phyloP scores from a whole-genome alignment of 2,113 vertebrate species.

The Catharus minimus region DNA sequence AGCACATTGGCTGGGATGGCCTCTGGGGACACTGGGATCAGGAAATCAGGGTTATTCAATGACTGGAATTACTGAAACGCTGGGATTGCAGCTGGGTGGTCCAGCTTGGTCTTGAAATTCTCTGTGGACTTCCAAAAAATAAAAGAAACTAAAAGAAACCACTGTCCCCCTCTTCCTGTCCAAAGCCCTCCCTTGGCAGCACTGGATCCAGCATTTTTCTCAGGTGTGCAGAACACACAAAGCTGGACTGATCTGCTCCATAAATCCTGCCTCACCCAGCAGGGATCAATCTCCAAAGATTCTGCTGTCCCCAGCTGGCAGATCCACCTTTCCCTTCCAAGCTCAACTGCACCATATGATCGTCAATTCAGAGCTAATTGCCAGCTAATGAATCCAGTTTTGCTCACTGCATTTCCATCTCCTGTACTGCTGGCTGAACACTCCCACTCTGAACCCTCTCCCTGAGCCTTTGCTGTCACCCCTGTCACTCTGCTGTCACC shows the following conservation, averaged over 20 bases:
- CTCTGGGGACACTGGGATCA: not conserved
- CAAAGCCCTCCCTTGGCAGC: not conserved
- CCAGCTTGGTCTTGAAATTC: not conserved
- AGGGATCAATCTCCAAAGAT: not conserved
- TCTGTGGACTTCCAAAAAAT: no score
- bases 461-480: slow-evolving; percentile 32
- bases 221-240: not conserved
- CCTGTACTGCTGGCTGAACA: slow-evolving; percentile 41
- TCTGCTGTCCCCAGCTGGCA: slow-evolving; percentile 35
- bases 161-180: not conserved
- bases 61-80: not conserved
- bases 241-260: not conserved
- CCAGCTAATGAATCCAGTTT: slow-evolving; percentile 72
- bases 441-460: slow-evolving; percentile 9
- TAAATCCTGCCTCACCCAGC: not conserved
- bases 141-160: not conserved
- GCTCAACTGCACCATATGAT: slow-evolving; percentile 20
- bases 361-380: slow-evolving; percentile 70
- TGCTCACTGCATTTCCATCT: slow-evolving; percentile 50
- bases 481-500: not conserved
- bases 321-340: slow-evolving; percentile 20
- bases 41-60: not conserved
- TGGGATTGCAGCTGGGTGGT: not conserved
- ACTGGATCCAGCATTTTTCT: not conserved
- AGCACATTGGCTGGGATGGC: not conserved